phyloP scores from a whole-genome alignment of 2,888 invertebrate species.

The Troglohyphantes excavatus region DNA sequence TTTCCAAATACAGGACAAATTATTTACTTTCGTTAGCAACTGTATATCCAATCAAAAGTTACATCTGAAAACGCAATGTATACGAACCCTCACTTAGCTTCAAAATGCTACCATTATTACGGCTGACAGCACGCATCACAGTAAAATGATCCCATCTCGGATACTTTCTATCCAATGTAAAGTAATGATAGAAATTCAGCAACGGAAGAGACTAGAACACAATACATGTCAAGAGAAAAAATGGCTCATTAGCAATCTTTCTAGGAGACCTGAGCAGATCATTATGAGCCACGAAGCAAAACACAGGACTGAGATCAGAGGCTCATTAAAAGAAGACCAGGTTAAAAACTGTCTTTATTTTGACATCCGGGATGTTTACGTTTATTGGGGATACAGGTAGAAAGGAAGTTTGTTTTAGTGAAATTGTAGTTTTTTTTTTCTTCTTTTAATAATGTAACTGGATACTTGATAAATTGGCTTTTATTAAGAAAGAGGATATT shows the following conservation, averaged over 20 bases:
- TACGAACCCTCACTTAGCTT: background rate
- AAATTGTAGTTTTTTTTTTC: too few species aligned
- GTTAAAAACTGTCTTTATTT: slow-evolving; percentile 29
- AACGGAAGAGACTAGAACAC: background rate
- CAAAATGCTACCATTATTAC: too few species aligned
- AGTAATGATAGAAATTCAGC: background rate
- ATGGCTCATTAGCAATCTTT: slow-evolving; percentile 66
- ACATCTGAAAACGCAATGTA: too few species aligned
- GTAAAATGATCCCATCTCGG: background rate
- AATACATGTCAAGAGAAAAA: background rate
- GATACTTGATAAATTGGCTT: too few species aligned
- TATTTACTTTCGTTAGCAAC: too few species aligned
- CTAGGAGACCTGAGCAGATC: background rate
- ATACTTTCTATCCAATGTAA: background rate
- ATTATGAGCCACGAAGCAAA: slow-evolving; percentile 58
- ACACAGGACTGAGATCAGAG: slow-evolving; percentile 15
- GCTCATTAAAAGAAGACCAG: slow-evolving; percentile 33
- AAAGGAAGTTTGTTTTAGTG: background rate
- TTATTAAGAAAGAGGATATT: slow-evolving; percentile 2
- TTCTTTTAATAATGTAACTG: too few species aligned
- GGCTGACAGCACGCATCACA: background rate
- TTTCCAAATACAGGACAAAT: too few species aligned
- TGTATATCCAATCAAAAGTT: too few species aligned
- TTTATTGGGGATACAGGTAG: slow-evolving; percentile 1
- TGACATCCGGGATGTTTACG: slow-evolving; percentile 7